A percentile compares a stretch with the other conserved stretches of the same genome.
Evolutionary conservation across 2,888 invertebrate genomes (phyloP).

Genomic region (Ctenicera cuprea): DNA sequence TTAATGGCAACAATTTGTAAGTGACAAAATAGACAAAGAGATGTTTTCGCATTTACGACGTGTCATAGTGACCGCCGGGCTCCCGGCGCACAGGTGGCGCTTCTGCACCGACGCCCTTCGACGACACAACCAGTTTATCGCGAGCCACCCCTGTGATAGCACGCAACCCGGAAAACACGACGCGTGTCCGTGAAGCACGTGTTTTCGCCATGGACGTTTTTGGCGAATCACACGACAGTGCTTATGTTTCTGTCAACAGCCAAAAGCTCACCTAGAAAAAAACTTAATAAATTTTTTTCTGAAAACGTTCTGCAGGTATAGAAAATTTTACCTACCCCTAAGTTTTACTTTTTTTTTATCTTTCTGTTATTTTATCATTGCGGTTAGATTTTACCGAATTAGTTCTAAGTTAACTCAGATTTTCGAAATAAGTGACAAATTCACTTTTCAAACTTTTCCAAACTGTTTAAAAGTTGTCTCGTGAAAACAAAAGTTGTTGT

Average conservation of each 20-base stretch:
- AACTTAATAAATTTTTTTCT: conserved; percentile 14
- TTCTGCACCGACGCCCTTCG: conserved; percentile 65
- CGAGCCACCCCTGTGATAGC: conserved; percentile 65
- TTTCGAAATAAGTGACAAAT: background rate
- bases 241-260: background rate
- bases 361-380: background rate
- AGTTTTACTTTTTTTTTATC: background rate
- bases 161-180: conserved; percentile 56
- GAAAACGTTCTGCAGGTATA: conserved; percentile 22
- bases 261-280: conserved; percentile 8
- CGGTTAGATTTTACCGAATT: background rate
- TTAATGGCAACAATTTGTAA: conserved; percentile 43
- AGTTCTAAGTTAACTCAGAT: background rate
- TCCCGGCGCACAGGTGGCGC: conserved; percentile 66
- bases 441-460: background rate
- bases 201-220: conserved; percentile 44
- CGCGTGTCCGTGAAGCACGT: conserved; percentile 56
- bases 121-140: conserved; percentile 68
- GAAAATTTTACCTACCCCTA: conserved; percentile 1
- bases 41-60: conserved; percentile 61
- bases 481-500: no score
- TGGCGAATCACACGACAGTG: conserved; percentile 7
- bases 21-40: conserved; percentile 56
- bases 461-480: conserved; percentile 7
- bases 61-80: conserved; percentile 66